Percentiles rank a stretch among this genome's conserved stretches.
Evolutionary conservation across 2,113 vertebrate genomes (phyloP).

Genomic region (Equus quagga): DNA sequence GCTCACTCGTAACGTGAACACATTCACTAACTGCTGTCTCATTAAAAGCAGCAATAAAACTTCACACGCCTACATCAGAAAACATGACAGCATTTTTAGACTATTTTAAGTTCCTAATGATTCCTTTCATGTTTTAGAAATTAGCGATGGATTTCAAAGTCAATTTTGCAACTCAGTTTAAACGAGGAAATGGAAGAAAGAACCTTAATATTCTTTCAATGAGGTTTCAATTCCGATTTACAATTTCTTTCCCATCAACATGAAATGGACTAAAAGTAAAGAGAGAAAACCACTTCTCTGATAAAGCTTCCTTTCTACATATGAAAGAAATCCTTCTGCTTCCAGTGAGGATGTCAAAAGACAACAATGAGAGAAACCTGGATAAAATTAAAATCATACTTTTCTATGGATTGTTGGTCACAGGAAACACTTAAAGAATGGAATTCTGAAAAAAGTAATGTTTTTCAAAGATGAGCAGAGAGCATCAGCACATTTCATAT

Average conservation of each 20-base stretch:
- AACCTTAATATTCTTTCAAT: not conserved
- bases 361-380: not conserved
- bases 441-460: not conserved
- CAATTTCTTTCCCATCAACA: not conserved
- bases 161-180: not conserved
- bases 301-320: not conserved
- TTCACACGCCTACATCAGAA: not conserved
- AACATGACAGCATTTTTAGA: not conserved
- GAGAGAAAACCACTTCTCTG: not conserved
- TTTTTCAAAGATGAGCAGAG: not conserved
- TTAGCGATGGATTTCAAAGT: not conserved
- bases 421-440: not conserved
- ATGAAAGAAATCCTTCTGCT: not conserved
- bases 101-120: not conserved
- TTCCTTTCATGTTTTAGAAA: not conserved
- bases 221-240: not conserved
- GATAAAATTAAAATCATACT: not conserved
- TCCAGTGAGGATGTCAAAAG: not conserved
- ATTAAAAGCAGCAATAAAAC: not conserved
- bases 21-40: not conserved
- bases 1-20: not conserved
- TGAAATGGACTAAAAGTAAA: not conserved
- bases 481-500: accelerated
- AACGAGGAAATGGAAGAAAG: not conserved
- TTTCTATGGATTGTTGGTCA: not conserved